Evolutionary conservation across 2,797 vertebrate genomes (phyloP), one percentile per base, ranked within the genome.

Genomic region (Microctenopoma stevenorrisi): DNA sequence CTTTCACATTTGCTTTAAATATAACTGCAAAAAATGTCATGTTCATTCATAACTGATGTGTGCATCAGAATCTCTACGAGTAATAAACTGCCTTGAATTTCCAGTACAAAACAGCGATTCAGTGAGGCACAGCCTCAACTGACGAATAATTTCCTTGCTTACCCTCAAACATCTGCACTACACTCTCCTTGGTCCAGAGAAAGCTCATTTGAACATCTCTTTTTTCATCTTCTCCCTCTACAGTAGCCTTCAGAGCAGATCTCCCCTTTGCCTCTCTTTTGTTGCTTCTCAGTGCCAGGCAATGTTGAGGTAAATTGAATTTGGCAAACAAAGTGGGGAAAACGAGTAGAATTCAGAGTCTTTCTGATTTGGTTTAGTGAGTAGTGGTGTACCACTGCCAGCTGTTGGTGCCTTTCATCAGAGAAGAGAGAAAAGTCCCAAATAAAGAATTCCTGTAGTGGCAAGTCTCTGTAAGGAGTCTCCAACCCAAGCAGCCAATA

Each of bases 291-390:
- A 94, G 93, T 94, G 93, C 92, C 93, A 94, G 90, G 90, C 92
- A 91, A 95, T 95, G 94, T 96, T 96, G 96, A 98, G 96, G 96
- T 97, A 97, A 98, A 95, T 94, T 94, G 94, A 94, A 96, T 98
- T 96, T 98, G 96, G 96, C 95, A 98, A 96, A 93, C 92, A 92
- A 95, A 94, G 85, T 93, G 94, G 93, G 79, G 86, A 59, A 82
- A 91, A 87, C 91, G 86, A 94, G 82, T 79, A 94, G 72, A 92
- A 94, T 94, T 94, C 90, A 92, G 91, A 91, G 94, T 95, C 94
- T 94, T 94, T 95, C 94, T 91, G 94, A 96, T 97, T 97, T 96
- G 96, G 96, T 96, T 95, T 96, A 92, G 93, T 93, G 89, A 93
- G 95, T 91, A 94, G 95, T 85, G 91, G 93, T 78, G 69, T 95